Evolutionary conservation across 2,888 invertebrate genomes (phyloP), one percentile per base, ranked within the genome.

Genomic region (Zaprionus lineosus): DNA sequence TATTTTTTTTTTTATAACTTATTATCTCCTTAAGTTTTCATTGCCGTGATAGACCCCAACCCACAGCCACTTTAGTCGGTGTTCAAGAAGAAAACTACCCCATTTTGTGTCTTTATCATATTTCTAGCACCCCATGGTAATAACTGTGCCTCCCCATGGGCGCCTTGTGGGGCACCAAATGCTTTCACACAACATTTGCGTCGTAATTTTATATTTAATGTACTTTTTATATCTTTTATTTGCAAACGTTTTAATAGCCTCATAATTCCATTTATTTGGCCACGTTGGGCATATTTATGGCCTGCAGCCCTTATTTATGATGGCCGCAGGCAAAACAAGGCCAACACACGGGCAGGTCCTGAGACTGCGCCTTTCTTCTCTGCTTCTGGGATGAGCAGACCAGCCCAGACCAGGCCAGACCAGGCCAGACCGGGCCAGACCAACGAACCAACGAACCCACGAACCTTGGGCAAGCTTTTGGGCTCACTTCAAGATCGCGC

Each of bases 191-290:
- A 33, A 55, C 59, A 74, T 62, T 66, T 79, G 37, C 70, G 58
- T 78, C 68, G 57, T 67, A 40, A 73, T 58, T 59, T 78, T 36
- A 46, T 66, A 53, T 72, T 66, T 74, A 47, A 75, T 78, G 75
- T 62, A 52, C 43, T 43, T 75, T 67, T 53, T 67, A 58, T 79
- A 83, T 62, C 63, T 43, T 64, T 51, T 64, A 64, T 81, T 76
- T 78, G 74, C 53, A 52, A 74, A 60, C 70, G 60, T 40, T 74
- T 84, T 81, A 84, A 77, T 84, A 58, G 74, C 59, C 82, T 56
- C 66, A 59, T 73, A 81, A 65, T 61, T 64, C 50, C 48, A 52
- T 79, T 67, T 72, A 57, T 71, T 76, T 56, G 61, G 60, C 47
- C 63, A 50, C 33, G 48, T 41, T 48, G 47, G 39, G 31, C 70